Percentiles rank a stretch among this genome's conserved stretches.
These are phyloP conservation scores for Phenganax subtilis DNA, from an alignment of 92 coral and sea anemone genomes.

Conservation along the genomic window DNA sequence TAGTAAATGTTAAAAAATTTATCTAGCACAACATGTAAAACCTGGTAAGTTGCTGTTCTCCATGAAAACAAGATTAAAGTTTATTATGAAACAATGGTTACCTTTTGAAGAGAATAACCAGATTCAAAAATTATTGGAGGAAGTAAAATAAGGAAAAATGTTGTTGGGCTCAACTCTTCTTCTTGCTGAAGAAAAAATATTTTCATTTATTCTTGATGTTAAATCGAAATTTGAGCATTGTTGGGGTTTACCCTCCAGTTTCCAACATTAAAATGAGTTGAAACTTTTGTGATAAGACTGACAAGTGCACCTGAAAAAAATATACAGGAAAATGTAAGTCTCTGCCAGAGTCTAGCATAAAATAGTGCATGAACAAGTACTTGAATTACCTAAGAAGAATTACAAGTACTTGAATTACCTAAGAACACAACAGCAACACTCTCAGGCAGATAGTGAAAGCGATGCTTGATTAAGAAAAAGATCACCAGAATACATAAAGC, in stretches of 20 bases:
- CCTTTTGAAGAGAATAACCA: slow-evolving; percentile 98
- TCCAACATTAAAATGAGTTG: slow-evolving; percentile 87
- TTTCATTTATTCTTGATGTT: not conserved
- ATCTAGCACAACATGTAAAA: too few relatives aligned
- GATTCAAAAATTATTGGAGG: slow-evolving; percentile 99
- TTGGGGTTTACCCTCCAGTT: slow-evolving; percentile 83
- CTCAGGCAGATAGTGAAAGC: slow-evolving; percentile 95
- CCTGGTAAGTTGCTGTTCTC: not conserved
- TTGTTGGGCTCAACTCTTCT: slow-evolving; percentile 91
- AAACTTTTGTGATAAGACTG: slow-evolving; percentile 82
- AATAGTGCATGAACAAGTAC: not conserved
- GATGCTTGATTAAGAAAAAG: slow-evolving; percentile 87
- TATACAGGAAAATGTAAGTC: not conserved
- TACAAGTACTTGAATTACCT: slow-evolving; percentile 53
- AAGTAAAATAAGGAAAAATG: slow-evolving; percentile 86
- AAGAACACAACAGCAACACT: slow-evolving; percentile 96
- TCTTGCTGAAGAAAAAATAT: slow-evolving; percentile 61
- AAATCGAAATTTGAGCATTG: not conserved
- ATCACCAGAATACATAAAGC: slow-evolving; percentile 85
- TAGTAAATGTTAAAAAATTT: not conserved
- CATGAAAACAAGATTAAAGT: not conserved
- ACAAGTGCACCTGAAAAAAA: slow-evolving; percentile 74
- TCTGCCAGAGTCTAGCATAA: too few relatives aligned
- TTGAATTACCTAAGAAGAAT: slow-evolving; percentile 69
- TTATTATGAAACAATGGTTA: slow-evolving; percentile 8